Conservation (phyloP, 2,113 vertebrate genomes). For the Tylochromis polylepis region DNA sequence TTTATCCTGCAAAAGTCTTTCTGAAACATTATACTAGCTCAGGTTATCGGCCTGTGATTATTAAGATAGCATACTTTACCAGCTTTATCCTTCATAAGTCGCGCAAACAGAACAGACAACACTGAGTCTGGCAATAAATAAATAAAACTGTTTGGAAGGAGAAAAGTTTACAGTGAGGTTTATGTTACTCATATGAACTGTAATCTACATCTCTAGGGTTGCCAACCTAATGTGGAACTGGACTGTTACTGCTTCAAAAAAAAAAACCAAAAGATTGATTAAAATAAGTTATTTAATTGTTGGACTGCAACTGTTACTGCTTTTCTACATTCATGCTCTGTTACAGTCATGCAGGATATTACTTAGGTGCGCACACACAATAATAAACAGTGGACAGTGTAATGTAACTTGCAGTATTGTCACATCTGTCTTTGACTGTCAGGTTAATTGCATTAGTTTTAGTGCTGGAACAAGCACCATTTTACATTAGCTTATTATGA, state of each 20-base stretch:
- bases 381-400: neutral
- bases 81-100: rapidly evolving
- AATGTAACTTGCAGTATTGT: neutral
- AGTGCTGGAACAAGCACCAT: neutral
- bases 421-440: neutral
- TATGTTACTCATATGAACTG: neutral
- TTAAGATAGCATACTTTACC: rapidly evolving
- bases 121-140: neutral
- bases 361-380: neutral
- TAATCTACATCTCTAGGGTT: neutral
- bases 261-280: neutral
- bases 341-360: neutral
- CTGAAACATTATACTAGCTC: neutral
- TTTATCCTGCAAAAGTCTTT: rapidly evolving
- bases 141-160: neutral
- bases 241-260: neutral
- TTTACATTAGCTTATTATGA: neutral
- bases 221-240: neutral
- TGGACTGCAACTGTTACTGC: neutral
- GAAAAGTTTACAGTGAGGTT: neutral
- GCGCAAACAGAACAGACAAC: neutral
- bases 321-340: neutral
- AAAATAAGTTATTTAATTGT: neutral
- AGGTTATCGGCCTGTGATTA: neutral
- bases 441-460: neutral